Conservation (phyloP, 2,888 invertebrate species). For the Mayetiola destructor region DNA sequence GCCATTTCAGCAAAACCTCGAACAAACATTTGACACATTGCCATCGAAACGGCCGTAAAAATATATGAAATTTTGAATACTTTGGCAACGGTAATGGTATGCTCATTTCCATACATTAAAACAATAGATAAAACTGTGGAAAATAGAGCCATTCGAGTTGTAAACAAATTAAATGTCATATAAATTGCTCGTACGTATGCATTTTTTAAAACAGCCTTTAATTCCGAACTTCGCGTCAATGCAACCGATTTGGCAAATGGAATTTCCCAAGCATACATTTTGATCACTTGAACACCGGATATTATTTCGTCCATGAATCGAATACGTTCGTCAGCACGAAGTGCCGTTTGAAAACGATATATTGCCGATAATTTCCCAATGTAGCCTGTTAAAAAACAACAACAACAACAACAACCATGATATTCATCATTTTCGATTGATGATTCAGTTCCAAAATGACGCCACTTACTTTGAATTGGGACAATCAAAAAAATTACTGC, state of each 20-base stretch:
- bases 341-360: slow-evolving; percentile 39
- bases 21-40: slow-evolving; percentile 44
- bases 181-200: slow-evolving; percentile 51
- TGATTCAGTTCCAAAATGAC: too few species aligned
- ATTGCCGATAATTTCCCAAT: slow-evolving; percentile 26
- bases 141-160: slow-evolving; percentile 65
- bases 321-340: slow-evolving; percentile 57
- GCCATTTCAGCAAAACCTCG: slow-evolving; percentile 63
- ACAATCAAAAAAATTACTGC: slow-evolving; percentile 53
- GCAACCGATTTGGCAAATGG: slow-evolving; percentile 65
- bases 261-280: slow-evolving; percentile 88
- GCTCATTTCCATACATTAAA: slow-evolving; percentile 40
- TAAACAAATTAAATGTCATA: slow-evolving; percentile 64
- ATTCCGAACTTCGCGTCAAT: slow-evolving; percentile 48
- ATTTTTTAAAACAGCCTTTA: slow-evolving; percentile 44
- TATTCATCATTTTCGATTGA: too few species aligned
- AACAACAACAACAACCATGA: too few species aligned
- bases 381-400: slow-evolving; percentile 21
- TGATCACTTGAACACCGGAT: slow-evolving; percentile 59
- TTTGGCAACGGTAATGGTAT: slow-evolving; percentile 40
- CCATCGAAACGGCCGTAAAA: slow-evolving; percentile 40
- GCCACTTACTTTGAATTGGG: slow-evolving; percentile 53
- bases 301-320: slow-evolving; percentile 63
- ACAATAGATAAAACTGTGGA: slow-evolving; percentile 56
- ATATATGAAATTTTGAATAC: slow-evolving; percentile 43